Conservation (phyloP, 2,797 vertebrate genomes). For the Oryzias sinensis region DNA sequence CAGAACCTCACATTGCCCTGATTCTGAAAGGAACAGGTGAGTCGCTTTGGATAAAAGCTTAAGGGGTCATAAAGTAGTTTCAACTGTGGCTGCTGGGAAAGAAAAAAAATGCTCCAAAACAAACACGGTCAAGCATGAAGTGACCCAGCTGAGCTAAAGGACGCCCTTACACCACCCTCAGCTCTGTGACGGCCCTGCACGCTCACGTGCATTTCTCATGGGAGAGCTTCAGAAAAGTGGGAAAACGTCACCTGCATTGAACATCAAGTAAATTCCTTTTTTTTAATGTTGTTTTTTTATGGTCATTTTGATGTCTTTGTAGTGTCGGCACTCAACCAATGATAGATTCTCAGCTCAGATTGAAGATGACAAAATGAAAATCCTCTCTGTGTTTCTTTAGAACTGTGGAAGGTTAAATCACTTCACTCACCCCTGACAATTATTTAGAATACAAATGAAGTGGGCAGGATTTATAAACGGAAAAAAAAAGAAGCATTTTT, state of each 20-base stretch:
- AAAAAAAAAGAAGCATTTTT: too few relatives aligned
- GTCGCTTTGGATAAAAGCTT: neutral
- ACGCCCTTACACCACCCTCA: conserved; percentile 61
- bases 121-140: conserved; percentile 62
- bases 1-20: too few relatives aligned
- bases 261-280: conserved; percentile 64
- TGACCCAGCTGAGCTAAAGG: conserved; percentile 63
- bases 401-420: conserved; percentile 32
- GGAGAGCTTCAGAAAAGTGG: conserved; percentile 25
- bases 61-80: conserved; percentile 1
- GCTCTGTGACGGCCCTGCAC: conserved; percentile 69
- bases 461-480: too few relatives aligned
- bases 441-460: too few relatives aligned
- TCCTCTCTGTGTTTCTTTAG: conserved; percentile 21
- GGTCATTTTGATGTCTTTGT: conserved; percentile 70
- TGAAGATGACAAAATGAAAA: conserved; percentile 48
- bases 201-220: conserved; percentile 36
- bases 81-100: neutral
- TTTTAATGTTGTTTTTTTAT: conserved; percentile 11
- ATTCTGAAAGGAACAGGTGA: too few relatives aligned
- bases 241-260: conserved; percentile 43
- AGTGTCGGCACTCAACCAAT: conserved; percentile 56
- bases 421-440: neutral
- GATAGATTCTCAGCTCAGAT: conserved; percentile 56
- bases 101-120: neutral